A percentile compares a stretch with the other conserved stretches of the same genome.
Conservation (phyloP, 2,888 invertebrate species). For the Cosmia pyralina region DNA sequence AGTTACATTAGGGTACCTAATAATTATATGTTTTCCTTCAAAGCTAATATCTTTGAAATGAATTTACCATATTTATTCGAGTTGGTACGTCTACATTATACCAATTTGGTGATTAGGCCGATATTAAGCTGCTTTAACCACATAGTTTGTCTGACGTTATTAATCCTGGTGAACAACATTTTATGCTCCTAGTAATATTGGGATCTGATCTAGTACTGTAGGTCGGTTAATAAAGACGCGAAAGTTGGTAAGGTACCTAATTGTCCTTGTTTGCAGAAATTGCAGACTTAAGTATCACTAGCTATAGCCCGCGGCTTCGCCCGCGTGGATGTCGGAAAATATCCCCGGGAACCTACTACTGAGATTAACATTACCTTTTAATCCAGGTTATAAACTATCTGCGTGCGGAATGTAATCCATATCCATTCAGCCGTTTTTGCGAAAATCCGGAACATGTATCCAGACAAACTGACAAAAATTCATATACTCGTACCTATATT, state of each 20-base stretch:
- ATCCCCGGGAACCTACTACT: too few species aligned
- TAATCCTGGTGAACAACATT: background rate
- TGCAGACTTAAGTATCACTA: background rate
- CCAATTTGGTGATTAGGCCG: background rate
- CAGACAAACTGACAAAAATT: too few species aligned
- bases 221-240: too few species aligned
- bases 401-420: too few species aligned
- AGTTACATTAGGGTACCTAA: background rate
- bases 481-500: too few species aligned
- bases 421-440: too few species aligned
- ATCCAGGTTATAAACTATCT: too few species aligned
- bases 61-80: background rate
- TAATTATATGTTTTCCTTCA: background rate
- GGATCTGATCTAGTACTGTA: background rate
- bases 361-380: too few species aligned
- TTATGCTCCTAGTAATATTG: background rate
- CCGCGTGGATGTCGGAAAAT: too few species aligned
- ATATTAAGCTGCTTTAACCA: background rate
- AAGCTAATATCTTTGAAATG: constrained; percentile 1
- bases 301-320: background rate
- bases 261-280: background rate
- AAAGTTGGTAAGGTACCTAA: too few species aligned
- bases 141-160: background rate
- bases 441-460: background rate
- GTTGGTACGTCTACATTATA: background rate